These are phyloP conservation scores for Clarias macrocephalus DNA, from an alignment of 2,113 vertebrate genomes.

Conservation along the genomic window DNA sequence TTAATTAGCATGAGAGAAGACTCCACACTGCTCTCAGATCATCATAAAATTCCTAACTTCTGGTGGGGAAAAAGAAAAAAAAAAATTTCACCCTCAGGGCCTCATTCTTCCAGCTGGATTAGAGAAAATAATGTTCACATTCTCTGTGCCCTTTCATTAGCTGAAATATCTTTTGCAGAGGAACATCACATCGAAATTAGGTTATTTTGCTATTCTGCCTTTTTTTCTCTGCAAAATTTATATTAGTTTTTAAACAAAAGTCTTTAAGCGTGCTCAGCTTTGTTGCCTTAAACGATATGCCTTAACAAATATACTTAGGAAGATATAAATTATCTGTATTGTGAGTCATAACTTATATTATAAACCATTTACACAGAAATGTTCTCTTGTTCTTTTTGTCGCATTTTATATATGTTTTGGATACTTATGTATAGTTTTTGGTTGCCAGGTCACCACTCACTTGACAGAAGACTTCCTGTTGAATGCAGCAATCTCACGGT, in stretches of 20 bases:
- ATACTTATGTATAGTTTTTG: constrained; percentile 41
- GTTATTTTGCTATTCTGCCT: neutral
- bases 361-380: no score
- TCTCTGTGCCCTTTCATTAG: constrained; percentile 22
- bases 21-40: neutral
- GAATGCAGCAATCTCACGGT: constrained; percentile 86
- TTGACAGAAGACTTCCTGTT: constrained; percentile 89
- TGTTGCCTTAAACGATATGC: neutral
- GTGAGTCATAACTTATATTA: neutral
- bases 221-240: neutral
- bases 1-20: neutral
- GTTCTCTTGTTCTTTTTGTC: no score
- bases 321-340: neutral
- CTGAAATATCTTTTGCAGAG: constrained; percentile 3
- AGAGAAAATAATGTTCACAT: constrained; percentile 56
- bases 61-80: neutral
- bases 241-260: neutral
- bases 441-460: constrained; percentile 81
- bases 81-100: neutral
- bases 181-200: constrained; percentile 11
- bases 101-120: constrained; percentile 55
- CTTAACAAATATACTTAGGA: neutral
- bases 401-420: no score
- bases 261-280: neutral
- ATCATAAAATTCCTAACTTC: constrained; percentile 40